Conservation (phyloP, 2,797 vertebrate genomes). For the Monodelphis domestica region DNA sequence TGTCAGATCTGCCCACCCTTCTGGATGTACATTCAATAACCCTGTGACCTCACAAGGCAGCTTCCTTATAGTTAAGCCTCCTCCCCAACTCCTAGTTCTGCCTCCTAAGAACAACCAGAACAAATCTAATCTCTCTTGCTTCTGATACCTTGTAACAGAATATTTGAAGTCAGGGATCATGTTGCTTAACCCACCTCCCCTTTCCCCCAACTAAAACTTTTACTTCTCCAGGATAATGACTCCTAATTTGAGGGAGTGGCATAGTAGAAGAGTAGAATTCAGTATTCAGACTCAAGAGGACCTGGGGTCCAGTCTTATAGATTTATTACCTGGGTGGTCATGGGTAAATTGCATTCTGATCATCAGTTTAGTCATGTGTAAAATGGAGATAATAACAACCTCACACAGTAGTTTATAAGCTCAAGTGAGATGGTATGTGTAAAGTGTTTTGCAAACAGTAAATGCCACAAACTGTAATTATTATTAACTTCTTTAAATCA, state of each 20-base stretch:
- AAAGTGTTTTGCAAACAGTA: neutral
- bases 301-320: neutral
- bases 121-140: neutral
- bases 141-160: neutral
- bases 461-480: neutral
- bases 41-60: neutral
- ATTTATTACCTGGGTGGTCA: neutral
- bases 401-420: neutral
- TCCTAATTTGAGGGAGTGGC: neutral
- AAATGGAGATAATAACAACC: neutral
- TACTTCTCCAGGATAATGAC: neutral
- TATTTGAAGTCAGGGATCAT: neutral
- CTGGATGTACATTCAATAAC: neutral
- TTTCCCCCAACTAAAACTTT: neutral
- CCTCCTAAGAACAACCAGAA: constrained; percentile 31
- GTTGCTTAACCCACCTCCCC: neutral
- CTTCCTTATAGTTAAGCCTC: neutral
- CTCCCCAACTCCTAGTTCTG: neutral
- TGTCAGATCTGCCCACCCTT: neutral
- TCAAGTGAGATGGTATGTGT: neutral
- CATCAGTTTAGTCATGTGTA: neutral
- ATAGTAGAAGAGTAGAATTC: neutral
- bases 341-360: neutral
- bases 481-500: neutral
- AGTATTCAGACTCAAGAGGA: neutral